These are phyloP conservation scores for Imbricaverruca yamaguchii DNA, from an alignment of 2,888 invertebrate genomes.

Conservation along the genomic window DNA sequence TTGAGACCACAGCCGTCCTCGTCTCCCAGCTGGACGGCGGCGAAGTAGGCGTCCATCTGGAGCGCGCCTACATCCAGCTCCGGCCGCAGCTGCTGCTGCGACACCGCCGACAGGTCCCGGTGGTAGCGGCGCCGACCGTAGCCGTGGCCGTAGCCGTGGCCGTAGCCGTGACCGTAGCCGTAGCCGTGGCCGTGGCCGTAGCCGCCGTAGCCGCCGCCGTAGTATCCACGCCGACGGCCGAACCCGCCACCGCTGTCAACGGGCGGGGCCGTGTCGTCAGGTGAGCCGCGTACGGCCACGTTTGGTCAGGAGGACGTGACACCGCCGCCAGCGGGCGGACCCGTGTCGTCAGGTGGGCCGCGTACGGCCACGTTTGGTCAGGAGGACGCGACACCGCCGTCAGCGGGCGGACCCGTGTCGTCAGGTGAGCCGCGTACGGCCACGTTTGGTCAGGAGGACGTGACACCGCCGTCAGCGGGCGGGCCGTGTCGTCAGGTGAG, in stretches of 20 bases:
- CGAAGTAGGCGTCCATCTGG: conserved; percentile 15
- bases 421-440: too few relatives aligned
- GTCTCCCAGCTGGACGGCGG: background rate
- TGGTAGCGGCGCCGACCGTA: background rate
- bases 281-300: too few relatives aligned
- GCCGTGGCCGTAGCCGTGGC: background rate
- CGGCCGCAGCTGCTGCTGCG: background rate
- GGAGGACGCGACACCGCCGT: too few relatives aligned
- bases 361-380: too few relatives aligned
- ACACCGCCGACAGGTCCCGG: conserved; percentile 8
- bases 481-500: too few relatives aligned
- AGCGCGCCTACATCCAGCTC: background rate
- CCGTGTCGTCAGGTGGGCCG: too few relatives aligned
- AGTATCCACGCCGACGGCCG: background rate
- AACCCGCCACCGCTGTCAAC: background rate
- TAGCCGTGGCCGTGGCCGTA: background rate
- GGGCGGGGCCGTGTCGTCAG: too few relatives aligned
- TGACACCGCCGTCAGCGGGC: too few relatives aligned
- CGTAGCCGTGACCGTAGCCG: background rate
- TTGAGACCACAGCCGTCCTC: background rate
- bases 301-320: too few relatives aligned
- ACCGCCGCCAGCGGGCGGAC: too few relatives aligned
- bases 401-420: too few relatives aligned
- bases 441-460: too few relatives aligned
- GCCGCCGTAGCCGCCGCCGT: background rate